phyloP scores from a whole-genome alignment of 1,140 invertebrate species.

The Cydia fagiglandana region DNA sequence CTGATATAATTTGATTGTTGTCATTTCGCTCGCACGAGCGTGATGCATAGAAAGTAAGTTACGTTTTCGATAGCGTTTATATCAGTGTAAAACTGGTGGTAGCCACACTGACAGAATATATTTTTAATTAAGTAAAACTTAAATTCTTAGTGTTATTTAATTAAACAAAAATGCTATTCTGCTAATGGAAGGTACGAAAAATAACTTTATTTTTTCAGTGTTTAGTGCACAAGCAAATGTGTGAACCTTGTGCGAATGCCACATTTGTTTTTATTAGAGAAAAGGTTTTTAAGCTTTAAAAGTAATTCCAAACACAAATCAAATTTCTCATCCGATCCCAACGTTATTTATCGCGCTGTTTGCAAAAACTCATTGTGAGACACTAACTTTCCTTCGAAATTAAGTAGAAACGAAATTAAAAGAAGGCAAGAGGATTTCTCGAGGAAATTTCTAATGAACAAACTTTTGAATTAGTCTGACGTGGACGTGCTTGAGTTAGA shows the following conservation, averaged over 20 bases:
- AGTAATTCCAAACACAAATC: constrained; percentile 21
- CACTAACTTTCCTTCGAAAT: constrained; percentile 24
- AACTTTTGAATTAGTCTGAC: constrained; percentile 31
- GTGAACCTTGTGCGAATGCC: neutral
- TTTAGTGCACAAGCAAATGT: neutral
- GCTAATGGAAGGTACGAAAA: too few species aligned
- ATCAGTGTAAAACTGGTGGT: too few species aligned
- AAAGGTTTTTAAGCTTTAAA: neutral
- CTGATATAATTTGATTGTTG: too few species aligned
- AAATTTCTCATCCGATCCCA: constrained; percentile 17
- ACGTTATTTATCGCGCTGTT: constrained; percentile 17
- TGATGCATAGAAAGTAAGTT: too few species aligned
- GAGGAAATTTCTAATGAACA: constrained; percentile 32
- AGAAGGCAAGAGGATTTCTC: constrained; percentile 28
- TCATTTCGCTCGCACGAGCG: too few species aligned
- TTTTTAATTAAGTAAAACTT: too few species aligned
- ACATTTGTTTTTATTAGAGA: neutral
- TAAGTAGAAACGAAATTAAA: constrained; percentile 33
- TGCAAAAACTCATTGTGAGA: constrained; percentile 22
- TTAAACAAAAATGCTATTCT: too few species aligned
- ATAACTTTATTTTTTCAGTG: too few species aligned
- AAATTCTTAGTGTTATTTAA: too few species aligned
- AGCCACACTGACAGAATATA: too few species aligned
- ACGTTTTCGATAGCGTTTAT: too few species aligned
- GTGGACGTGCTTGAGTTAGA: neutral